Conservation (phyloP, 2,797 vertebrate genomes). For the Rhyacichthys aspro region DNA sequence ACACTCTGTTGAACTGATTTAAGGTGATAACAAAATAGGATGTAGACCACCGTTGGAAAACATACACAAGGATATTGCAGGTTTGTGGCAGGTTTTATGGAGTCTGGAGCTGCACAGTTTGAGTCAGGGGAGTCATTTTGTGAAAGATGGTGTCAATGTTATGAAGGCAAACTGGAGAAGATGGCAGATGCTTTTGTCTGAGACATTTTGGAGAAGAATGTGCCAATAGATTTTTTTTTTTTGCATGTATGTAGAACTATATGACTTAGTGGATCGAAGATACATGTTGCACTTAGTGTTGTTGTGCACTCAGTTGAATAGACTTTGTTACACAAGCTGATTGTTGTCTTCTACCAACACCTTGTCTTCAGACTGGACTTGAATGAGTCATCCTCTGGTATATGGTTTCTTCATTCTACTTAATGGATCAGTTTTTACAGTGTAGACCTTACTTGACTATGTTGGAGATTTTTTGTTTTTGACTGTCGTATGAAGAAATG, state of each 20-base stretch:
- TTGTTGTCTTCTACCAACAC: no score
- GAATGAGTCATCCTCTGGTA: no score
- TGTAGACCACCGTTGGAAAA: slow-evolving; percentile 35
- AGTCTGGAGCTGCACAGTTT: slow-evolving; percentile 21
- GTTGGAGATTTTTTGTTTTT: no score
- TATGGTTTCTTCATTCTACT: no score
- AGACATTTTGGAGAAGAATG: neutral
- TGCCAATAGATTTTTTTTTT: neutral
- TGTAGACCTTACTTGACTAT: no score
- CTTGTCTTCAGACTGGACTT: no score
- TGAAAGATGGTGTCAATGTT: slow-evolving; percentile 36
- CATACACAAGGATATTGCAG: slow-evolving; percentile 35
- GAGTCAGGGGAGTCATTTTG: slow-evolving; percentile 34
- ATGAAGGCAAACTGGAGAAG: slow-evolving; percentile 15
- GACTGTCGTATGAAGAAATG: no score
- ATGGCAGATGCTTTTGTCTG: slow-evolving; percentile 11
- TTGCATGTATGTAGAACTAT: neutral
- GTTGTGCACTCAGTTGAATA: no score
- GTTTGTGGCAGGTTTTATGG: slow-evolving; percentile 38
- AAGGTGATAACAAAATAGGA: slow-evolving; percentile 43
- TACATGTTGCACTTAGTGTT: neutral
- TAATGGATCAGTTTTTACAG: no score
- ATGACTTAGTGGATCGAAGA: neutral
- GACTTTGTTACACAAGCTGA: no score
- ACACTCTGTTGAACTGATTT: slow-evolving; percentile 52